These are phyloP conservation scores for Ephialtes manifestator DNA, from an alignment of 2,888 invertebrate species.

Conservation along the genomic window DNA sequence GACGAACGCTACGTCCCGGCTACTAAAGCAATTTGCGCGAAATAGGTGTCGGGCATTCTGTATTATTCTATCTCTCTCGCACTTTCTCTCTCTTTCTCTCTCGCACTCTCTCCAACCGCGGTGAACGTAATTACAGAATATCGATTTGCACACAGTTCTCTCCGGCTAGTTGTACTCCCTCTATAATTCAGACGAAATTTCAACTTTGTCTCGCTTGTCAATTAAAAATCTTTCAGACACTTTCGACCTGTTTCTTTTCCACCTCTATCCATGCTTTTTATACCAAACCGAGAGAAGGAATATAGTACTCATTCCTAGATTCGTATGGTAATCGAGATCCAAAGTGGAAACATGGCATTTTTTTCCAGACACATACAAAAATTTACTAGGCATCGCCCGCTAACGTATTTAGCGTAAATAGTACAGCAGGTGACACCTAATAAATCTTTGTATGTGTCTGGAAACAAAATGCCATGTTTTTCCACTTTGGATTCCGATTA, in stretches of 20 bases:
- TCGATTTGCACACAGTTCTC: slow-evolving; percentile 58
- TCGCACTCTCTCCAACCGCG: slow-evolving; percentile 8
- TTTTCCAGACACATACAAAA: too few relatives aligned
- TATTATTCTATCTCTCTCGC: slow-evolving; percentile 15
- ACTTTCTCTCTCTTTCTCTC: slow-evolving; percentile 25
- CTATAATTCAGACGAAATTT: slow-evolving; percentile 22
- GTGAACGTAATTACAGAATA: slow-evolving; percentile 66
- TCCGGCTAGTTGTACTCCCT: slow-evolving; percentile 8
- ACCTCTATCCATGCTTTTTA: too few relatives aligned
- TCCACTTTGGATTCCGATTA: too few relatives aligned
- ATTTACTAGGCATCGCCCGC: too few relatives aligned
- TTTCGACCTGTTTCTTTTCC: slow-evolving; percentile 9
- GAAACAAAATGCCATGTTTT: too few relatives aligned
- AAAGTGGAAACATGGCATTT: too few relatives aligned
- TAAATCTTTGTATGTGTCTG: too few relatives aligned
- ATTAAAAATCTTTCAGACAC: slow-evolving; percentile 58
- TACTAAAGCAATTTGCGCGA: slow-evolving; percentile 68
- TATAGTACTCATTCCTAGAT: too few relatives aligned
- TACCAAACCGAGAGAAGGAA: too few relatives aligned
- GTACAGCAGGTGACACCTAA: too few relatives aligned
- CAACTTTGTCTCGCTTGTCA: slow-evolving; percentile 41
- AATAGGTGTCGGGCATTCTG: slow-evolving; percentile 63
- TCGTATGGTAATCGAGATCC: too few relatives aligned
- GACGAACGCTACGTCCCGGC: slow-evolving; percentile 51
- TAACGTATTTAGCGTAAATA: too few relatives aligned